phyloP scores from a whole-genome alignment of 1,140 invertebrate genomes.

The Hesperophylax magnus region DNA sequence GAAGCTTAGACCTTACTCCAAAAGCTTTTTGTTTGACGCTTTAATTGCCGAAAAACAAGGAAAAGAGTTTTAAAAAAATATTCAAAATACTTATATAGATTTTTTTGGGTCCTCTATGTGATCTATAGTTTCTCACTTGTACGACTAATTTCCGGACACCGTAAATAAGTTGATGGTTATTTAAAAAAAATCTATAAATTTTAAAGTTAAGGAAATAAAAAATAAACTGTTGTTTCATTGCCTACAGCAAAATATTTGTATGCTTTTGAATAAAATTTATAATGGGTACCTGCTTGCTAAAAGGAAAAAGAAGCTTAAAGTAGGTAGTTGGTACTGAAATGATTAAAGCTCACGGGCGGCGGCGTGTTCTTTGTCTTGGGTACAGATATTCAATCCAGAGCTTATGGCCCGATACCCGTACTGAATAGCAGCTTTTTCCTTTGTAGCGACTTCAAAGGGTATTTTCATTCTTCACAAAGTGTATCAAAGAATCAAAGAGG shows the following conservation, averaged over 20 bases:
- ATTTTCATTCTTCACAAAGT: conserved; percentile 36
- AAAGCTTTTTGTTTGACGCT: too few species aligned
- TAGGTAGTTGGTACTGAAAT: background rate
- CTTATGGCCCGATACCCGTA: conserved; percentile 12
- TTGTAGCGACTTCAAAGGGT: conserved; percentile 35
- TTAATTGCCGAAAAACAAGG: too few species aligned
- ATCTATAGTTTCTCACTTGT: too few species aligned
- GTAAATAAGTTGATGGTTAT: too few species aligned
- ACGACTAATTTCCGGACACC: too few species aligned
- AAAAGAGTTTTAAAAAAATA: too few species aligned
- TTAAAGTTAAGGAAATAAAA: too few species aligned
- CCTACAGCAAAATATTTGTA: background rate
- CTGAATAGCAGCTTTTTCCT: conserved; percentile 26
- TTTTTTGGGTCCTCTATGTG: too few species aligned
- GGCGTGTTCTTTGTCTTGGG: conserved; percentile 15
- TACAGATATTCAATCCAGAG: conserved; percentile 21
- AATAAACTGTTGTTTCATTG: background rate
- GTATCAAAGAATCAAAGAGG: conserved; percentile 33
- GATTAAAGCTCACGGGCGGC: conserved; percentile 8
- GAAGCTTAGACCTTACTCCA: too few species aligned
- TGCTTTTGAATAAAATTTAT: background rate
- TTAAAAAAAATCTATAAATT: too few species aligned
- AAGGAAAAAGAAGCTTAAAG: background rate
- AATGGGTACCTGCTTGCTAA: too few species aligned
- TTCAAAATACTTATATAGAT: too few species aligned